Evolutionary conservation across 2,888 invertebrate genomes (phyloP).

Genomic region (Drosophila longiperda): DNA sequence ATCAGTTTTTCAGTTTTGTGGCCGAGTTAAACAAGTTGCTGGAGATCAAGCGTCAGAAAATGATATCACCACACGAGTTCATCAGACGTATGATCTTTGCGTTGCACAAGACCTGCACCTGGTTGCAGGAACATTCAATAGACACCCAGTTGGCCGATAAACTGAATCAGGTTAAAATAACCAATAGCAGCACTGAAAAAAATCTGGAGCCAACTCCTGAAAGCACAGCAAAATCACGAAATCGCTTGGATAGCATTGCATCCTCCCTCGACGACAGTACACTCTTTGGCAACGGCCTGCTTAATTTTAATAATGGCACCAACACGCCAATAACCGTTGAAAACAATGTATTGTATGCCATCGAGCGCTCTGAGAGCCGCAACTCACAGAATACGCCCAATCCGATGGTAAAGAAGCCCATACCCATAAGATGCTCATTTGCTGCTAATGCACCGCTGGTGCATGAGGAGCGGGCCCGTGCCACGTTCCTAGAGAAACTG

Average conservation of each 20-base stretch:
- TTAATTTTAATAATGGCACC: constrained; percentile 36
- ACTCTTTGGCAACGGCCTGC: constrained; percentile 11
- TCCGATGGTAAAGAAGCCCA: constrained; percentile 68
- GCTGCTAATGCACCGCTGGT: not conserved
- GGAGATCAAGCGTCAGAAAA: constrained; percentile 80
- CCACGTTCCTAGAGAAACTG: constrained; percentile 76
- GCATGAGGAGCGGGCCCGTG: constrained; percentile 54
- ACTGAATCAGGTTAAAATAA: constrained; percentile 61
- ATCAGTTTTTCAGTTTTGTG: constrained; percentile 81
- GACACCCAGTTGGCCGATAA: constrained; percentile 81
- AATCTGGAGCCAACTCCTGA: constrained; percentile 15
- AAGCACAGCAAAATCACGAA: constrained; percentile 6
- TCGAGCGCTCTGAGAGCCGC: constrained; percentile 78
- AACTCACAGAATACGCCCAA: constrained; percentile 56
- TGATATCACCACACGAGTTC: constrained; percentile 84
- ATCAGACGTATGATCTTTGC: constrained; percentile 84
- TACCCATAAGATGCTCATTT: constrained; percentile 62
- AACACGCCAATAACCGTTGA: constrained; percentile 75
- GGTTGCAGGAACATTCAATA: constrained; percentile 82
- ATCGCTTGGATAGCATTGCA: constrained; percentile 11
- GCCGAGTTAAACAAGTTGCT: constrained; percentile 81
- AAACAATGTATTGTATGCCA: constrained; percentile 81
- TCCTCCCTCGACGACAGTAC: constrained; percentile 6
- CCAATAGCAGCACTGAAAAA: constrained; percentile 48
- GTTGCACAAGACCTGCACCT: constrained; percentile 83